Evolutionary conservation across 2,113 vertebrate species (phyloP).

Genomic region (Protobothrops flavoviridis): DNA sequence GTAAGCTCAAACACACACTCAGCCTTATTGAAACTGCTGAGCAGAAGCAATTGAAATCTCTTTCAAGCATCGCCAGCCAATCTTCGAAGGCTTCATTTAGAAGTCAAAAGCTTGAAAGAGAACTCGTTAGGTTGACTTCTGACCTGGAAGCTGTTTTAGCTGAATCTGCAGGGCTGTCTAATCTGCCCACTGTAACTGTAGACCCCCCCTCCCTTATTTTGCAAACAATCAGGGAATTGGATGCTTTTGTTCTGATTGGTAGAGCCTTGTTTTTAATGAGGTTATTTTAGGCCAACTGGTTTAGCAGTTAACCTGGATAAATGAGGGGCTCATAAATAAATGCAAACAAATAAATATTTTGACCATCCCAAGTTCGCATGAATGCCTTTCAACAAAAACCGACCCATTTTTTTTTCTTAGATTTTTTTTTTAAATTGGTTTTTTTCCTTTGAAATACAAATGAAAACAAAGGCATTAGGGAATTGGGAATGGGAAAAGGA

Average conservation of each 20-base stretch:
- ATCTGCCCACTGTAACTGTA: background rate
- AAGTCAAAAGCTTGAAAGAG: background rate
- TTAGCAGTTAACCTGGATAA: background rate
- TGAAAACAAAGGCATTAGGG: no score
- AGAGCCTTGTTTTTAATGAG: background rate
- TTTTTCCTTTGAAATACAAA: no score
- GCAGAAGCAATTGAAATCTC: background rate
- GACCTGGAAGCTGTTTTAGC: background rate
- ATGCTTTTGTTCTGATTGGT: background rate
- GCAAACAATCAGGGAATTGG: background rate
- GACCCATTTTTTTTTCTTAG: background rate
- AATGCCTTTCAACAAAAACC: background rate
- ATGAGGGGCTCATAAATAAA: background rate
- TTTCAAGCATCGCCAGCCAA: background rate
- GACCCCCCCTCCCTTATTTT: no score
- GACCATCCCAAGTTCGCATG: background rate
- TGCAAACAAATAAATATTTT: background rate
- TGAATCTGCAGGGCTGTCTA: background rate
- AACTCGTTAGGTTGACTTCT: background rate
- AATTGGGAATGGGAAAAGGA: no score
- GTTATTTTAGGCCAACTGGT: background rate
- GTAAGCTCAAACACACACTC: background rate
- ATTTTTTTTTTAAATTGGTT: no score
- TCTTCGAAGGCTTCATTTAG: background rate
- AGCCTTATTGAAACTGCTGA: background rate